Evolutionary conservation across 1,140 invertebrate genomes (phyloP).

Genomic region (Macrotrachela quadricornifera): DNA sequence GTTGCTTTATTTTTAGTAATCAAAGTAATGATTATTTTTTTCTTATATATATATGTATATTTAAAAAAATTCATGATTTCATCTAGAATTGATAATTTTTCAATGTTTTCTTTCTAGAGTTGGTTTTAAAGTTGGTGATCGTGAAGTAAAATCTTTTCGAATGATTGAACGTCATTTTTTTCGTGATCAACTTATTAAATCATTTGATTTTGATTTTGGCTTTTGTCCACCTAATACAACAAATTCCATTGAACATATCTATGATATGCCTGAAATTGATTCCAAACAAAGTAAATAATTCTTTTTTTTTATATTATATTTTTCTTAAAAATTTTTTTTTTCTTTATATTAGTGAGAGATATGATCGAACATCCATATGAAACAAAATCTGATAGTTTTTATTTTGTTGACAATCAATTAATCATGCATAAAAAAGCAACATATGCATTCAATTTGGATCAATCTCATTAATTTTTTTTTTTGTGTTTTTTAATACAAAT

Average conservation of each 20-base stretch:
- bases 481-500: too few species aligned
- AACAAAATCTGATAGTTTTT: conserved; percentile 90
- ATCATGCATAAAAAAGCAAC: conserved; percentile 99
- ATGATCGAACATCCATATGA: conserved; percentile 89
- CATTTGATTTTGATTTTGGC: conserved; percentile 97
- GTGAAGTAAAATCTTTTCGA: conserved; percentile 75
- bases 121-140: conserved; percentile 77
- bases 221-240: conserved; percentile 92
- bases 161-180: conserved; percentile 98
- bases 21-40: background rate
- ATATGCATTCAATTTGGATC: conserved; percentile 43
- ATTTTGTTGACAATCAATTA: conserved; percentile 83
- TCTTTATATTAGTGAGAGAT: conserved; percentile 55
- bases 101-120: conserved; percentile 45
- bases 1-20: background rate
- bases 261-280: conserved; percentile 76
- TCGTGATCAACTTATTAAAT: conserved; percentile 71
- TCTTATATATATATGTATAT: background rate
- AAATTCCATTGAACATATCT: conserved; percentile 96
- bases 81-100: conserved; percentile 9
- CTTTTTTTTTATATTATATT: background rate
- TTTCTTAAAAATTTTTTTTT: conserved; percentile 10
- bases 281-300: conserved; percentile 50
- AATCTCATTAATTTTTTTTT: too few species aligned
- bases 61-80: conserved; percentile 1